Base-by-base conservation (phyloP, 2,888 invertebrate genomes). In the Nymphalis polychloros region DNA sequence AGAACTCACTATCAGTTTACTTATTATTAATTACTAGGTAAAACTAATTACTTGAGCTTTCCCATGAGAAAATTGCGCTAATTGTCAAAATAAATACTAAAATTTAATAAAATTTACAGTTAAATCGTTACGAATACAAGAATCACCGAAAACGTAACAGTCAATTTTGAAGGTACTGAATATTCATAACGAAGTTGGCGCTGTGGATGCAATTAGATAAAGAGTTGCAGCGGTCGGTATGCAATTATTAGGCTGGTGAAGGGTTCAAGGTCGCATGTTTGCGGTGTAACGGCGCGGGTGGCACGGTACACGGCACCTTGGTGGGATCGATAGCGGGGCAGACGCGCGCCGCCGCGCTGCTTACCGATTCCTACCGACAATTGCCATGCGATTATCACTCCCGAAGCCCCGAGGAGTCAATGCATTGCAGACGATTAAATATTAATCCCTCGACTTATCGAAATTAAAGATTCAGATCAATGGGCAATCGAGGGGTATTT, bases 201-300 rank as follows among this genome's bases (percentile, higher is more conserved):
- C 61, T 57, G 61, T 52, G 17, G 23, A 55, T 60, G 63, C 62
- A 67, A 63, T 71, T 50, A 64, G 57, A 67, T 59, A 41, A 57
- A 46, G 61, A 64, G 59, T 66, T 64, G 73, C 67, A 68, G 53
- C 53, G 53, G 31, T 35, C 62, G 65, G 66, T 74, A 75, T 83
- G 83, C 84, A 86, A 78, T 85, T 78, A 80, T 79, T 76, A 78
- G 77, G 75, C 80, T 81, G 79, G 84, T 84, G 79, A 75, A 85
- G 85, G 86, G 90, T 90, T 90, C 91, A 92, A 92, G 91, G 91
- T 84, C 89, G 86, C 80, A 75, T 80, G 76, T 23, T 64, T 49
- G 62, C 63, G 70, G 82, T 80, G 79, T 83, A 48, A 53, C 77
- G 67, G 63, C 66, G 71, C 70, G 72, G 69, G 85, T 82, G 83